Evolutionary conservation across 2,113 vertebrate species (phyloP).

Genomic region (Zosterops japonicus): DNA sequence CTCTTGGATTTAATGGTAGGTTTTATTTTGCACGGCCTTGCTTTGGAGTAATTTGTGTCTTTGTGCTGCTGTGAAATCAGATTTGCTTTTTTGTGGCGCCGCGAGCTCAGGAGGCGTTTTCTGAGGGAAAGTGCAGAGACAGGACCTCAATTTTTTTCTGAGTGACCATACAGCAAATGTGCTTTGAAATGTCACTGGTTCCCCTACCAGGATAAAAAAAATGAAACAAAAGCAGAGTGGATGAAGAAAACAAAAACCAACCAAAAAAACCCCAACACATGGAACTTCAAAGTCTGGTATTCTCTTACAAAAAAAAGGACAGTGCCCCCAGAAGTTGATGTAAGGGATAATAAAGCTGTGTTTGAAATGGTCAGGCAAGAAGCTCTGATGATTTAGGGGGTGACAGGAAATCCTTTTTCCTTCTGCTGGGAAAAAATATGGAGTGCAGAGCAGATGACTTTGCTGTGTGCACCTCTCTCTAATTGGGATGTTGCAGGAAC

Average conservation of each 20-base stretch:
- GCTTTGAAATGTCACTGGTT: conserved; percentile 45
- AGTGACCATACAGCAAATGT: background rate
- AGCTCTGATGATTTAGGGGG: background rate
- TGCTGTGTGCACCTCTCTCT: background rate
- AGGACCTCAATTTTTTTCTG: conserved; percentile 12
- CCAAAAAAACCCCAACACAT: background rate
- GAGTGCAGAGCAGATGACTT: conserved; percentile 28
- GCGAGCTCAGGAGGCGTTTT: background rate
- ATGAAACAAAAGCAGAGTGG: background rate
- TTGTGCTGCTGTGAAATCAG: conserved; percentile 34
- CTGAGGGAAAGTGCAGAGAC: conserved; percentile 28
- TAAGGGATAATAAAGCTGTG: conserved; percentile 36
- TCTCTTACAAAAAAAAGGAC: background rate
- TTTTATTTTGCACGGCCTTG: conserved; percentile 21
- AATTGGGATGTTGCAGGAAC: conserved; percentile 18
- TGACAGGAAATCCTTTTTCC: conserved; percentile 40
- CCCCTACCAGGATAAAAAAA: background rate
- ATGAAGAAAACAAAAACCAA: background rate
- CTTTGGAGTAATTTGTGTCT: conserved; percentile 38
- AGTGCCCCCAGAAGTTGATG: conserved; percentile 16
- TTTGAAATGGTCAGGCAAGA: conserved; percentile 25
- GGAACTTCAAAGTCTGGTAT: background rate
- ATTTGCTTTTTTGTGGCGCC: conserved; percentile 16
- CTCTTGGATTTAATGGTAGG: conserved; percentile 7
- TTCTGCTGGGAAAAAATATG: background rate